phyloP scores from a whole-genome alignment of 1,140 invertebrate genomes.

The Drosophila takahashii region DNA sequence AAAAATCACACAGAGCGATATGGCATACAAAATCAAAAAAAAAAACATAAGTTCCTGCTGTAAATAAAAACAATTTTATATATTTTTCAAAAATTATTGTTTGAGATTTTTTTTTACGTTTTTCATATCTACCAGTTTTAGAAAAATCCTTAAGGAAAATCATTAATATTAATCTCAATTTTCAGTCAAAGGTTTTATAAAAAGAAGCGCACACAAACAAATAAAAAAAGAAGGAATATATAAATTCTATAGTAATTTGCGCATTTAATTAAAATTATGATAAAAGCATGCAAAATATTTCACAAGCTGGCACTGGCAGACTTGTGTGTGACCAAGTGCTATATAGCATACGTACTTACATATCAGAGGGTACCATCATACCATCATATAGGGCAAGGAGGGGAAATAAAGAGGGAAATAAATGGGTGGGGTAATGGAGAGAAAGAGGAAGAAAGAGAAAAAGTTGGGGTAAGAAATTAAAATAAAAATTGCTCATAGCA shows the following conservation, averaged over 20 bases:
- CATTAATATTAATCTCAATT: slow-evolving; percentile 1
- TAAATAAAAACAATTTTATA: no score
- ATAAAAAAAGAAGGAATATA: slow-evolving; percentile 39
- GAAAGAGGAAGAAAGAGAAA: neutral
- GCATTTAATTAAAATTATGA: slow-evolving; percentile 82
- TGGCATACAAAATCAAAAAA: no score
- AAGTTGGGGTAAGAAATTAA: slow-evolving; percentile 69
- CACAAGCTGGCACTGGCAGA: slow-evolving; percentile 54
- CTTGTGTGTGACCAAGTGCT: slow-evolving; percentile 32
- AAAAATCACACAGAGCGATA: no score
- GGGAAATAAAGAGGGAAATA: slow-evolving; percentile 41
- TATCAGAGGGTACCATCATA: slow-evolving; percentile 15
- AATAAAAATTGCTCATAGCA: slow-evolving; percentile 83
- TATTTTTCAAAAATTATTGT: no score
- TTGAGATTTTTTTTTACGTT: no score
- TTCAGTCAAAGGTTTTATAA: neutral
- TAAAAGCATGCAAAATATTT: slow-evolving; percentile 80
- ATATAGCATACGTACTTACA: slow-evolving; percentile 9
- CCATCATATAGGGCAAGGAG: slow-evolving; percentile 8
- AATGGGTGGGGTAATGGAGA: slow-evolving; percentile 33
- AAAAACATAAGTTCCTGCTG: no score
- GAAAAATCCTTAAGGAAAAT: no score
- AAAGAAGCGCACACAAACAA: slow-evolving; percentile 4
- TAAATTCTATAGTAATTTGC: slow-evolving; percentile 75
- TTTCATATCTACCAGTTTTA: no score